Base-by-base conservation (phyloP, 1,140 invertebrate species). In the Frieseomelitta varia region DNA sequence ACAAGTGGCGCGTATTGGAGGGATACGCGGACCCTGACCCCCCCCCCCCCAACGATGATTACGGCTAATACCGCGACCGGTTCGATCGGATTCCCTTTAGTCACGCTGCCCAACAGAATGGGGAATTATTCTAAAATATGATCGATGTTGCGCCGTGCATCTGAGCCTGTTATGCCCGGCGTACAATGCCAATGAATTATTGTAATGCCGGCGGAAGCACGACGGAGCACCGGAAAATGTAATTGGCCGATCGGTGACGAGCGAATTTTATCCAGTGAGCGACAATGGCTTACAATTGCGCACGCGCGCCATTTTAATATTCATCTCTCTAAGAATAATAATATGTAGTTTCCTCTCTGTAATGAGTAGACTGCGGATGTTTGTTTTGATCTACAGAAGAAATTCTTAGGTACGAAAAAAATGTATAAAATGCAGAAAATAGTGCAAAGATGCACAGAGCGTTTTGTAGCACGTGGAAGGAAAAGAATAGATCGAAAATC, bases 71-170 rank as follows among this genome's bases (percentile, higher is more conserved):
- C 82, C 69, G 47, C 30, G 69, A 17, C 14, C 51, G 30, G 6
- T 73, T 73, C 58, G 58, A 84, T 79, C 51, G 68, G 77, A 73
- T 80, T 84, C 77, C 58, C 77, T 80, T 79, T 80, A 65, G 68
- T 61, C 82, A 58, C 58, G 65, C 24, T 51, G 47, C 1, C 12
- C 58, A 56, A 72, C 51, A 55, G 76, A 73, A 72, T 30, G 56
- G 77, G 47, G 69, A 73, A 80, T 84, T 80, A 71, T 84, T 83
- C 75, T 78, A 78, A 78, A 83, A 79, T 83, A 71, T 78, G 81
- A 83, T 83, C 69, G 81, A 83, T 83, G 75, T 71, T 79, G 21
- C 27, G 27, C 21, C 24, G 30, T 47, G 39, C 27, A 58, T 71
- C 75, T 78, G 65, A 53, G 39, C 75, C 81, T 11, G 74, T 69